Percentiles rank a stretch among this genome's conserved stretches.
phyloP scores from a whole-genome alignment of 35 echinoderm and acorn worm species.

The Stichopus chloronotus region DNA sequence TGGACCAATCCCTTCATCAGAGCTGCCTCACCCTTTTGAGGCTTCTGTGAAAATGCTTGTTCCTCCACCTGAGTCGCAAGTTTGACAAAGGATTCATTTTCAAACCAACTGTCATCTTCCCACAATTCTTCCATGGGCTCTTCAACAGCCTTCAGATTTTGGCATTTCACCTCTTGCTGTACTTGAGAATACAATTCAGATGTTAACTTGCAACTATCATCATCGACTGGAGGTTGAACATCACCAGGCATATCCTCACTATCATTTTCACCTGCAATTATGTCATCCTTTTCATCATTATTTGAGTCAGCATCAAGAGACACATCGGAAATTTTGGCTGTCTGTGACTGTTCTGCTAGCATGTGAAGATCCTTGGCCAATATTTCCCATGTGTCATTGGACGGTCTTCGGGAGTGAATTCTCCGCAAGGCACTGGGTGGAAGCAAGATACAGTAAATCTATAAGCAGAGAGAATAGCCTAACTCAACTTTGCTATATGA shows the following conservation, averaged over 20 bases:
- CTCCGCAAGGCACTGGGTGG: not conserved
- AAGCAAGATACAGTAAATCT: not conserved
- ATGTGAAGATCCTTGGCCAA: slow-evolving; percentile 40
- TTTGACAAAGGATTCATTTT: slow-evolving; percentile 32
- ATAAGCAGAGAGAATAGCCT: not conserved
- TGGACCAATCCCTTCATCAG: no score
- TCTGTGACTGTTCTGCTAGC: slow-evolving; percentile 31
- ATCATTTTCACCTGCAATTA: not conserved
- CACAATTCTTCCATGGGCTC: slow-evolving; percentile 34
- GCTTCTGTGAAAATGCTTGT: slow-evolving; percentile 30
- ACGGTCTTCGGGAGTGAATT: not conserved
- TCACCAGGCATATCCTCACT: not conserved
- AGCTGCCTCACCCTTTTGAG: no score
- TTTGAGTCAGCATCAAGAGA: not conserved
- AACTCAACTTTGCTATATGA: no score
- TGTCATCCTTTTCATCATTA: not conserved
- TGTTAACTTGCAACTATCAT: not conserved
- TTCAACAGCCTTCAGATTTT: not conserved
- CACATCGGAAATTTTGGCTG: not conserved
- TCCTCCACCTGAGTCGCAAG: slow-evolving; percentile 52
- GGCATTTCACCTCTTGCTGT: not conserved
- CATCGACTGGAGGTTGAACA: not conserved
- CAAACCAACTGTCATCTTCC: slow-evolving; percentile 62
- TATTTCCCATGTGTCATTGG: not conserved
- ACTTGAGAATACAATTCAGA: not conserved